Base-by-base conservation (phyloP, 2,888 invertebrate species). In the Campoletis raptor region DNA sequence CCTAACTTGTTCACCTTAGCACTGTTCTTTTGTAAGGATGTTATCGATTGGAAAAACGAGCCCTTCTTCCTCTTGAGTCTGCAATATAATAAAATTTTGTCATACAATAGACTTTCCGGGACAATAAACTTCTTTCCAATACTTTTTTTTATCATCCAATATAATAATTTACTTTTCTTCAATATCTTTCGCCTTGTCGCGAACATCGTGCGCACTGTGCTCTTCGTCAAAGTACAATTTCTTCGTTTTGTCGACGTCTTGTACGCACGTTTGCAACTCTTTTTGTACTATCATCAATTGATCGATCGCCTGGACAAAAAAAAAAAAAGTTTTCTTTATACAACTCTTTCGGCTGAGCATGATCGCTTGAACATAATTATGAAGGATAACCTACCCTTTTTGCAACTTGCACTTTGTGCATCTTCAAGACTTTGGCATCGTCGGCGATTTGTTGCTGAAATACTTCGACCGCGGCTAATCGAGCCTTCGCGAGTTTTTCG, bases 171-270 rank as follows among this genome's bases (percentile, higher is more conserved):
- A 97, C 97, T 98, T 99, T 94, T 99, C 98, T 94, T 99, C 99
- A 86, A 99, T 98, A 91, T 99, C 99, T 91, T 97, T 97, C 85
- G 98, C 98, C 93, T 99, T 99, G 94, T 98, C 98, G 54, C 99
- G 96, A 2, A 99, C 98, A 93, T 99, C 99, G 93, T 99, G 98
- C 2, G 99, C 98, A 84, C 98, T 97, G 92, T 98, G 98, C 93
- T 99, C 99, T 92, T 99, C 99, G 90, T 99, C 98, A 91, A 98
- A 98, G 95, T 99, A 99, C 21, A 97, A 95, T 94, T 99, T 99
- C 95, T 99, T 99, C 72, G 97, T 97, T 94, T 99, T 98, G 94
- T 98, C 98, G 90, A 99, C 97, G 92, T 99, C 99, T 91, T 96
- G 96, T 6, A 99, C 98, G 78, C 97, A 97, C 86, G 96, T 94